Evolutionary conservation across 1,140 invertebrate species (phyloP), one percentile per base, ranked within the genome.

Genomic region (Hydropsyche tenuis): DNA sequence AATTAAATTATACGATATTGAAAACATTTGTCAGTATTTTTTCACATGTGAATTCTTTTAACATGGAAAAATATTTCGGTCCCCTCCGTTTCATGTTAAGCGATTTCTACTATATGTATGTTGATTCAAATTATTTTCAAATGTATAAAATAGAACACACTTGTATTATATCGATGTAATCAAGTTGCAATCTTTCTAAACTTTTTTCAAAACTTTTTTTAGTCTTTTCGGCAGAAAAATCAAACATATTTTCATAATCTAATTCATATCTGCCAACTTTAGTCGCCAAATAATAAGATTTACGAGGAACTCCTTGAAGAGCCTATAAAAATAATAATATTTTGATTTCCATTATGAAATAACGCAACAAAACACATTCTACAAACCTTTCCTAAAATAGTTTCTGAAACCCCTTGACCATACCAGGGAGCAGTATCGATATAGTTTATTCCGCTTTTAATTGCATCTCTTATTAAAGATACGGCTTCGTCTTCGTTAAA

Each of bases 371-470:
- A n/a, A n/a, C n/a, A n/a, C n/a, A 27, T 22, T 18, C 73, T 37
- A 75, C 75, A 76, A 85, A 94, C 94, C 86, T 94, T 91, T 75
- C 96, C 96, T 9, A 97, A 82, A 25, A 93, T 83, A 76, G 84
- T 85, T 84, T 98, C 95, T 0, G 93, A 91, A 46, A 84, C 87
- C 4, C 95, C 94, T 85, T 94, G 93, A 0, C 96, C 95, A 81
- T 98, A 98, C 89, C 91, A 97, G 0, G 94, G 94, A 1, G 91
- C 92, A 0, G 94, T 96, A 81, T 98, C 96, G 64, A 98, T 91
- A 76, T 94, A 96, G 85, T 98, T 98, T 18, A 98, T 88, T 1
- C 96, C 96, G 37, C 83, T 85, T 80, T 88, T 91, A 16, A 97
- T 82, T 3, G 91, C 91, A 76, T 90, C 83, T 48, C 87, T 85